Base-by-base conservation (phyloP, 2,888 invertebrate genomes). In the Tiliacea citrago region DNA sequence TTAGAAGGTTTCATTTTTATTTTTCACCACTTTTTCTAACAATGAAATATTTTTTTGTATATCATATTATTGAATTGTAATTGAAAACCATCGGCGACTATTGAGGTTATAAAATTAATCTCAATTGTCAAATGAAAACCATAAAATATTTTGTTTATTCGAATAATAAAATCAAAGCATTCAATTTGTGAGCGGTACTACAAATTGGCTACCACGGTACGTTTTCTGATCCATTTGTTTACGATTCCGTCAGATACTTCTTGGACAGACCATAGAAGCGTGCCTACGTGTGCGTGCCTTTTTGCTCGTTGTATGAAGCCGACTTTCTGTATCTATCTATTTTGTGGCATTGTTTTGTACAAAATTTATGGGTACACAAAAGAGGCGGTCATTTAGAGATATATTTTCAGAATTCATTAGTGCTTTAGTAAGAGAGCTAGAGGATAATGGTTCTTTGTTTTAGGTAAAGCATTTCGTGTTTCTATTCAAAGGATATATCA, bases 401-500 rank as follows among this genome's bases (percentile, higher is more conserved):
- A 83, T 84, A 83, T 84, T 77, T 77, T 49, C 70, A 42, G 73
- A 77, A 84, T 83, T 84, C 77, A 84, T 83, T 81, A 81, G 75
- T 72, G 65, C 62, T 84, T 82, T 58, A 55, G 65, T 55, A 58
- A 24, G 73, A 66, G 29, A 67, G 49, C 68, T 84, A 62, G 65
- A 39, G 57, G 29, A 67, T 73, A 66, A 68, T 60, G 24, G 61
- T 29, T 47, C 68, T 62, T 75, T 84, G 71, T 81, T 75, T 69
- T 67, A 66, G 8, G 29, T 60, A 21, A 35, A 69, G n/a, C 51
- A 42, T 62, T 70, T 58, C 18, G 45, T 63, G 45, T 53, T 81
- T 49, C 21, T 53, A 42, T 65, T 29, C n/a, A 65, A 8, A 45
- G 12, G 12, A 57, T 35, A 45, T 62, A 24, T n/a, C 8, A 39